These are phyloP conservation scores for Triops cancriformis DNA, from an alignment of 1,140 invertebrate genomes.

Conservation along the genomic window DNA sequence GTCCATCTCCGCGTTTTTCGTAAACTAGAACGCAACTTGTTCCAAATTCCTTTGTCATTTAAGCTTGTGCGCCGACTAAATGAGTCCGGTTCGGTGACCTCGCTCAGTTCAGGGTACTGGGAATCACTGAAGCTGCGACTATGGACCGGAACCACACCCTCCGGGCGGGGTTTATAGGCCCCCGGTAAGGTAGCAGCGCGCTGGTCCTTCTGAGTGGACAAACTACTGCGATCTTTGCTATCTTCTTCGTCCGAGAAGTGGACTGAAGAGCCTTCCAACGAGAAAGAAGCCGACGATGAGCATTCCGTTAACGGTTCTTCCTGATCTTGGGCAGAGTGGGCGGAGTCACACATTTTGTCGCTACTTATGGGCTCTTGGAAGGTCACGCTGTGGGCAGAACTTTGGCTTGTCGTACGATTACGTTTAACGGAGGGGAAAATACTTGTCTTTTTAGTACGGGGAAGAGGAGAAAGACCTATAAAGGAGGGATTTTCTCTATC, in stretches of 20 bases:
- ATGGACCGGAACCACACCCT: not conserved
- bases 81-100: not conserved
- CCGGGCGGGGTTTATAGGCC: not conserved
- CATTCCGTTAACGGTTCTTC: not conserved
- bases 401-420: constrained; percentile 24
- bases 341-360: constrained; percentile 18
- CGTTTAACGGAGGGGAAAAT: not conserved
- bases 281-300: constrained; percentile 14
- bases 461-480: not conserved
- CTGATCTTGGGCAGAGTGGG: constrained; percentile 15
- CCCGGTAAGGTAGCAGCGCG: constrained; percentile 23
- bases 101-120: constrained; percentile 1
- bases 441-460: not conserved
- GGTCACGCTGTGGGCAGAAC: constrained; percentile 27
- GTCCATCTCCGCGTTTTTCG: not conserved
- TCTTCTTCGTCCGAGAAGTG: constrained; percentile 23
- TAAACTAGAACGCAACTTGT: constrained; percentile 25
- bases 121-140: constrained; percentile 27
- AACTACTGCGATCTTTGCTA: not conserved
- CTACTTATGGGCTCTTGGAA: constrained; percentile 19
- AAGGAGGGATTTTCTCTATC: no score
- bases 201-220: constrained; percentile 12
- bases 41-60: constrained; percentile 18
- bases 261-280: constrained; percentile 25
- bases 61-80: not conserved